Conservation (phyloP, 2,888 invertebrate genomes). For the Drosophila testacea region DNA sequence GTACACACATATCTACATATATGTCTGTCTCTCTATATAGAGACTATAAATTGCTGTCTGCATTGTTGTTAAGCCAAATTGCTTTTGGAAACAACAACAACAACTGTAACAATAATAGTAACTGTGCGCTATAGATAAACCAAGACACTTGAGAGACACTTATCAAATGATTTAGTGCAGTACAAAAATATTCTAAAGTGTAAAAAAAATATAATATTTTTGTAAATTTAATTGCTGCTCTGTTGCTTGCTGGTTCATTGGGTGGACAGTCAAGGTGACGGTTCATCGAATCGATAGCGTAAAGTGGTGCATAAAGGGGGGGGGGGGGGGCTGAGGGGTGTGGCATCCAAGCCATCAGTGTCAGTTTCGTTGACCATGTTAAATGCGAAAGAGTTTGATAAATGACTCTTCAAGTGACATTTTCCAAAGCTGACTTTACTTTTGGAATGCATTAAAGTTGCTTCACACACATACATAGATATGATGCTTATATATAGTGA, state of each 20-base stretch:
- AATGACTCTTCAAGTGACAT: constrained; percentile 67
- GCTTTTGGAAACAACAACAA: constrained; percentile 57
- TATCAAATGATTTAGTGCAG: constrained; percentile 55
- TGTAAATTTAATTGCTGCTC: constrained; percentile 39
- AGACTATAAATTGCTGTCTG: constrained; percentile 68
- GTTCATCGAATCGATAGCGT: background rate
- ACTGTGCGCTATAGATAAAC: constrained; percentile 21
- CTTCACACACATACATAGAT: background rate
- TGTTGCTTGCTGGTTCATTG: constrained; percentile 7
- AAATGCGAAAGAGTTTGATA: constrained; percentile 54
- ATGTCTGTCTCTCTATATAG: constrained; percentile 16
- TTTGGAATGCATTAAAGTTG: constrained; percentile 26
- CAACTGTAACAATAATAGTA: constrained; percentile 26
- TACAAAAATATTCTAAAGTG: constrained; percentile 33
- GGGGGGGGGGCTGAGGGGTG: background rate
- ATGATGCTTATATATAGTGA: background rate
- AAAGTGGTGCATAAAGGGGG: background rate
- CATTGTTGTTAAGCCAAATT: constrained; percentile 76
- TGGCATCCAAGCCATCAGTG: constrained; percentile 50
- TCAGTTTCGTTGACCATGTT: constrained; percentile 31
- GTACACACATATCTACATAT: background rate
- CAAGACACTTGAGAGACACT: constrained; percentile 44
- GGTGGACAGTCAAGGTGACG: constrained; percentile 20
- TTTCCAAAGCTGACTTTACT: constrained; percentile 45
- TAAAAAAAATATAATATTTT: constrained; percentile 15